Evolutionary conservation across 1,140 invertebrate genomes (phyloP), one percentile per base, ranked within the genome.

Genomic region (Drosophila punjabiensis): DNA sequence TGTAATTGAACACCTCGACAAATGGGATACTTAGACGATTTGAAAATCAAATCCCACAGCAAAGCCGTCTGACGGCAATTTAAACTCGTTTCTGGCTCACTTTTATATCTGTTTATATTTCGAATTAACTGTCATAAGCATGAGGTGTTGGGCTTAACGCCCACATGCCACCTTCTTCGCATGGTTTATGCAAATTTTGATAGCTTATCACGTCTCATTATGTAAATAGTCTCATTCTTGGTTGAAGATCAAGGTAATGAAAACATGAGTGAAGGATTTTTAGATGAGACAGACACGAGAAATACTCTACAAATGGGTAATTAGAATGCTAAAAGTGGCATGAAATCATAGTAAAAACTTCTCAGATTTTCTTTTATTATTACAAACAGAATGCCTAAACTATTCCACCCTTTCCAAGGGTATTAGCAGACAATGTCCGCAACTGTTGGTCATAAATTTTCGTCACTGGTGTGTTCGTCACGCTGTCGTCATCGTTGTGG

Each of bases 1-100:
- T 66, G 76, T 81, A 87, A 87, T 88, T 73, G 76, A 88, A 88
- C 76, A 87, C 80, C 76, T 76, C 53, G 62, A 66, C 74, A 80
- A 83, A 62, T 80, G 67, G 43, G 67, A 70, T 69, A 77, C 62
- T 62, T 73, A 76, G 77, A 39, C 32, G 50, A 74, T 75, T 79
- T 52, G 52, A 48, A 70, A 79, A 70, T 47, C 48, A 66, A 61
- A 76, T 70, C 41, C 20, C 50, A 33, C 20, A 61, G 64, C 66
- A 50, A 50, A 78, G 64, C 32, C 13, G 76, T 48, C 45, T 28
- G 64, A 59, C 64, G 14, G 55, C 76, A 47, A 64, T 37, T 69
- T 20, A 77, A 78, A 70, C 64, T 56, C 45, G 73, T 64, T 64
- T 65, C 33, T 47, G 30, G 47, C 62, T 45, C 48, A 66, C 35